Evolutionary conservation across 2,113 vertebrate species (phyloP).

Genomic region (Nanorana parkeri): DNA sequence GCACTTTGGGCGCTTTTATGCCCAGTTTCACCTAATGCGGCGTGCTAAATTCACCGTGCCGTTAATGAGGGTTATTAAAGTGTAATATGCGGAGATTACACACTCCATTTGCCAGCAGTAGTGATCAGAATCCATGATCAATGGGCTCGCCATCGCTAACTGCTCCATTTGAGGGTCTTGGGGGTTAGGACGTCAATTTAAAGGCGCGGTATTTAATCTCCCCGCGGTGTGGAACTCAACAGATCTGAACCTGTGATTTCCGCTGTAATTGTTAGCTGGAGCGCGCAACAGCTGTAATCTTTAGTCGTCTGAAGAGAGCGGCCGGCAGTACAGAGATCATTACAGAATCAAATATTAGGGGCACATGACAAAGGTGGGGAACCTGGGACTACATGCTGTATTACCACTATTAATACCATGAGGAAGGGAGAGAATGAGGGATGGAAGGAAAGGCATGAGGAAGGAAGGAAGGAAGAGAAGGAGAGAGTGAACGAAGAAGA

Average conservation of each 20-base stretch:
- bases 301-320: too few species aligned
- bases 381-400: too few species aligned
- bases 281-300: too few species aligned
- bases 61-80: slow-evolving; percentile 48
- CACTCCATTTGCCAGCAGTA: slow-evolving; percentile 33
- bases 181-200: slow-evolving; percentile 15
- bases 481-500: too few species aligned
- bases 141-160: slow-evolving; percentile 39
- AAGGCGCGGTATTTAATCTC: neutral
- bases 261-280: neutral
- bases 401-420: too few species aligned
- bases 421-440: too few species aligned
- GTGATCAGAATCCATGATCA: slow-evolving; percentile 42
- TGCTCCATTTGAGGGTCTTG: slow-evolving; percentile 5
- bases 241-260: neutral
- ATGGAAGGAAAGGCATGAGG: too few species aligned
- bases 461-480: too few species aligned
- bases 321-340: too few species aligned
- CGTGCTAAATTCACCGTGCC: slow-evolving; percentile 42
- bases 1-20: slow-evolving; percentile 23
- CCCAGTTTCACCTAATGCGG: slow-evolving; percentile 45
- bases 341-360: too few species aligned
- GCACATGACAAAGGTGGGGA: too few species aligned
- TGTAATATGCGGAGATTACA: slow-evolving; percentile 48
- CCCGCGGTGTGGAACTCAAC: neutral